phyloP scores from a whole-genome alignment of 2,797 vertebrate species.

The Gambusia yucatana region DNA sequence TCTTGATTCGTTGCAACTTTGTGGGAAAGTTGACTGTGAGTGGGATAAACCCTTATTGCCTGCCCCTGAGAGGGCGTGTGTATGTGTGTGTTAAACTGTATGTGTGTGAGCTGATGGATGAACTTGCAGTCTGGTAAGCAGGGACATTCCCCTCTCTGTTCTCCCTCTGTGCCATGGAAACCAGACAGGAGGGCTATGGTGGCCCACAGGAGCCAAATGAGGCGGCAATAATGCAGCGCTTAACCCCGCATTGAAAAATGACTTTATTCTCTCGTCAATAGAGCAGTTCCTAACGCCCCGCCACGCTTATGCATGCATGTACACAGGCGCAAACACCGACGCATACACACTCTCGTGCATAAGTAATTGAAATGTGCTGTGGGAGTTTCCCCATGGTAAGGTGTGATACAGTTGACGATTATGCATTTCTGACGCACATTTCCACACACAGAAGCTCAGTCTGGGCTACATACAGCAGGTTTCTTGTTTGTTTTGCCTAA shows the following conservation, averaged over 20 bases:
- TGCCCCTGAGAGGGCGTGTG: conserved; percentile 20
- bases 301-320: conserved; percentile 75
- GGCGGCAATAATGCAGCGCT: conserved; percentile 85
- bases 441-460: conserved; percentile 44
- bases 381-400: conserved; percentile 68
- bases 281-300: conserved; percentile 79
- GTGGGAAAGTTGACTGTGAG: conserved; percentile 77
- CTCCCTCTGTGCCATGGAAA: conserved; percentile 81
- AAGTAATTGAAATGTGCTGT: conserved; percentile 57
- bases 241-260: conserved; percentile 84
- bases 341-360: conserved; percentile 21
- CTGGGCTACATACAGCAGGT: conserved; percentile 54
- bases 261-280: conserved; percentile 86
- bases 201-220: conserved; percentile 87
- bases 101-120: conserved; percentile 73
- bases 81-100: conserved; percentile 36
- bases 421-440: conserved; percentile 44
- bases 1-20: conserved; percentile 78
- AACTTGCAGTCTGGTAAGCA: conserved; percentile 79
- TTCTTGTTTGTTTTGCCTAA: conserved; percentile 45
- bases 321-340: conserved; percentile 42
- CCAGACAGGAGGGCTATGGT: conserved; percentile 84
- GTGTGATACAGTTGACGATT: conserved; percentile 63
- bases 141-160: conserved; percentile 82
- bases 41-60: conserved; percentile 67